Evolutionary conservation across 2,113 vertebrate species (phyloP).

Genomic region (Electrona antarctica): DNA sequence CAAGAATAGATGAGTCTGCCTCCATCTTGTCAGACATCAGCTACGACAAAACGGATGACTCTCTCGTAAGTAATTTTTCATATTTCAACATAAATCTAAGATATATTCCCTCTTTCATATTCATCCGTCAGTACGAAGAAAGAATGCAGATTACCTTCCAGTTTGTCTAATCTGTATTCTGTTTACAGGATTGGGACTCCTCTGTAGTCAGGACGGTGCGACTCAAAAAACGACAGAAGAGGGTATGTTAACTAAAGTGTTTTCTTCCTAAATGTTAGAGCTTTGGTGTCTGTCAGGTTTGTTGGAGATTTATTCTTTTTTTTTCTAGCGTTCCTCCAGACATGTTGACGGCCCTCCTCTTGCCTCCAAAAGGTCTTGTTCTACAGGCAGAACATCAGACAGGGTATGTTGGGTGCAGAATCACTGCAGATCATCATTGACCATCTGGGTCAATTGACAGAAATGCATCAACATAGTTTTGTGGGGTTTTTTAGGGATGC

Average conservation of each 20-base stretch:
- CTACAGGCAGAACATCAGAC: slow-evolving; percentile 81
- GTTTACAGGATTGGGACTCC: slow-evolving; percentile 92
- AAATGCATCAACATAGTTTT: not conserved
- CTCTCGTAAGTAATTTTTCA: slow-evolving; percentile 81
- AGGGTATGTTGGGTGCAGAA: slow-evolving; percentile 72
- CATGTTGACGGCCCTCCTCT: slow-evolving; percentile 86
- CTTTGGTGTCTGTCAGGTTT: not conserved
- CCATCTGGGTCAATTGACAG: too few species aligned
- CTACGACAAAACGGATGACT: slow-evolving; percentile 97
- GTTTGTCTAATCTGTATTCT: slow-evolving; percentile 7
- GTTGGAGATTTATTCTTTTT: not conserved
- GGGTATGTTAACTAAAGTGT: slow-evolving; percentile 74
- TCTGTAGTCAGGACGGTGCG: slow-evolving; percentile 86
- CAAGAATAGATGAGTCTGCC: slow-evolving; percentile 94
- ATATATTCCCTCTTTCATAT: not conserved
- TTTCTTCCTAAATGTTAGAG: not conserved
- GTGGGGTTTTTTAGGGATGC: not conserved
- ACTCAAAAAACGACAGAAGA: slow-evolving; percentile 92
- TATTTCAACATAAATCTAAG: not conserved
- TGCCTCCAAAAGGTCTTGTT: slow-evolving; percentile 88
- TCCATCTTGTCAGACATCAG: slow-evolving; percentile 98
- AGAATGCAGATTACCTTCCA: not conserved
- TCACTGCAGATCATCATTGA: too few species aligned
- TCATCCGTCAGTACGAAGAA: not conserved
- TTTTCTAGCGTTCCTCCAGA: slow-evolving; percentile 88